Percentiles rank a stretch among this genome's conserved stretches.
These are phyloP conservation scores for Chiloscyllium punctatum DNA, from an alignment of 2,797 vertebrate genomes.

Conservation along the genomic window DNA sequence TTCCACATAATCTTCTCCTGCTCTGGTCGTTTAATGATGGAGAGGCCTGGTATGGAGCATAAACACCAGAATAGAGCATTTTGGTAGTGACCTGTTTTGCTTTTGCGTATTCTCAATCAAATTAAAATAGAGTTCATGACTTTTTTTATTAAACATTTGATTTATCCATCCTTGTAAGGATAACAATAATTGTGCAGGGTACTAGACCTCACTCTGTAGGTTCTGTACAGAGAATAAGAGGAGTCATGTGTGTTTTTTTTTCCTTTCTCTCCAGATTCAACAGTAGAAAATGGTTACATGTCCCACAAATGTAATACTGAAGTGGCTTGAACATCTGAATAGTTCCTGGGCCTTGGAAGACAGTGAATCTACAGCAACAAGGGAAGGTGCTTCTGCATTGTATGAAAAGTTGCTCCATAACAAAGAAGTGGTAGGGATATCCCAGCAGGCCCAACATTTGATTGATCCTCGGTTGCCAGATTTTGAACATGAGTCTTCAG, in stretches of 20 bases:
- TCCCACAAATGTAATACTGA: constrained; percentile 70
- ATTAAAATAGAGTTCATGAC: background rate
- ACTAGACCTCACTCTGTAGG: background rate
- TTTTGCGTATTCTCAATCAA: background rate
- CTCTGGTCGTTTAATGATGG: background rate
- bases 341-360: constrained; percentile 71
- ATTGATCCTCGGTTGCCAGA: constrained; percentile 68
- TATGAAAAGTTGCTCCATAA: constrained; percentile 65
- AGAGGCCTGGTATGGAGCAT: background rate
- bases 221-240: background rate
- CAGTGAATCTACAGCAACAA: constrained; percentile 54
- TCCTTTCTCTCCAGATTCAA: constrained; percentile 53
- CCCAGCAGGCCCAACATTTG: constrained; percentile 68
- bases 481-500: constrained; percentile 66
- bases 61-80: background rate
- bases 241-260: constrained; percentile 46
- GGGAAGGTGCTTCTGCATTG: constrained; percentile 57
- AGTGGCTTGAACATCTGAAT: constrained; percentile 77
- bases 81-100: background rate
- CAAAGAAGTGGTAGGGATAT: constrained; percentile 68
- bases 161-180: background rate
- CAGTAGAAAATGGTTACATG: constrained; percentile 68
- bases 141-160: background rate
- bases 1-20: background rate
- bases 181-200: background rate